These are phyloP conservation scores for Iselma pallidipennis DNA, from an alignment of 2,888 invertebrate genomes.

Conservation along the genomic window DNA sequence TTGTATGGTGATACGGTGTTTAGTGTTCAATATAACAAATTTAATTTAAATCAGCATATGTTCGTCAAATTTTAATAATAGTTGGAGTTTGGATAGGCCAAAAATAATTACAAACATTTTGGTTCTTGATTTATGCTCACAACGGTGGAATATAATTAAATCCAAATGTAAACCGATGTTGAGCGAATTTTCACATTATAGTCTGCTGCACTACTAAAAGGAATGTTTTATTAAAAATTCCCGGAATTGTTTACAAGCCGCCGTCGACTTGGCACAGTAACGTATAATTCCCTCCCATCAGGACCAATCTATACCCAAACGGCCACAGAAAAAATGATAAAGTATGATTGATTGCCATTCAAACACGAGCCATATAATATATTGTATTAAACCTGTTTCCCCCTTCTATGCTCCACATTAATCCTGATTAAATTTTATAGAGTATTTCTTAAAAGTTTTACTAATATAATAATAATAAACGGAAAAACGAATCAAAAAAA, in stretches of 20 bases:
- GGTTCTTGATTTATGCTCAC: conserved; percentile 18
- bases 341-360: conserved; percentile 10
- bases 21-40: background rate
- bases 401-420: background rate
- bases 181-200: conserved; percentile 19
- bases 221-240: conserved; percentile 28
- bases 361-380: background rate
- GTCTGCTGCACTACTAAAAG: conserved; percentile 20
- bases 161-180: conserved; percentile 19
- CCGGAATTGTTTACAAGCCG: conserved; percentile 18
- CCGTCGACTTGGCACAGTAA: background rate
- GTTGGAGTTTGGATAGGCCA: background rate
- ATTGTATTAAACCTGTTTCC: background rate
- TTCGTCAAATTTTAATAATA: conserved; percentile 18
- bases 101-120: conserved; percentile 19
- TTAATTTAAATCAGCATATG: background rate
- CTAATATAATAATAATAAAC: background rate
- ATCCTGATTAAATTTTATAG: conserved; percentile 4
- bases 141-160: conserved; percentile 22
- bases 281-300: background rate
- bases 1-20: too few relatives aligned
- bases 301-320: background rate
- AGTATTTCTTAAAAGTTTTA: background rate
- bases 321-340: background rate
- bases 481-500: conserved; percentile 6